phyloP scores from a whole-genome alignment of 2,888 invertebrate genomes.

The Cryptocephalus primarius region DNA sequence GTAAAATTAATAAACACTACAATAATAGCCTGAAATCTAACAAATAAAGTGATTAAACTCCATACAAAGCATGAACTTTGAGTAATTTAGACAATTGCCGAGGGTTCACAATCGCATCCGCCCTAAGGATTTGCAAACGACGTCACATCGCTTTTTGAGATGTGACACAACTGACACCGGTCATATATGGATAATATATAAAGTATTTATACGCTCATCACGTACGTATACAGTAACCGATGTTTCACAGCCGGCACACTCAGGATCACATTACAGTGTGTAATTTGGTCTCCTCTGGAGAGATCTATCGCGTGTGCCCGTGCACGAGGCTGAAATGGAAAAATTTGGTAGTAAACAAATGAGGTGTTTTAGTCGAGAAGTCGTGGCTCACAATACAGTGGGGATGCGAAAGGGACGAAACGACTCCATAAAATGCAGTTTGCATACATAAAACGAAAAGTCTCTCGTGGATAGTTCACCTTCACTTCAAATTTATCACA shows the following conservation, averaged over 20 bases:
- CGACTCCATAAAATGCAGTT: too few species aligned
- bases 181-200: constrained; percentile 27
- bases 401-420: neutral
- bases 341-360: constrained; percentile 6
- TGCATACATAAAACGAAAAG: too few species aligned
- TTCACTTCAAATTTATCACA: too few species aligned
- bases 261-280: constrained; percentile 31
- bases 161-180: constrained; percentile 13
- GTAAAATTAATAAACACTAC: too few species aligned
- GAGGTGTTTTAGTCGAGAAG: constrained; percentile 9
- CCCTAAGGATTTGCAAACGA: too few species aligned
- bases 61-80: too few species aligned
- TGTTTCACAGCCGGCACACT: constrained; percentile 31
- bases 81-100: too few species aligned
- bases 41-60: too few species aligned
- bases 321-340: constrained; percentile 6
- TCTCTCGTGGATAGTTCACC: too few species aligned
- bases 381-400: constrained; percentile 3
- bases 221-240: constrained; percentile 28
- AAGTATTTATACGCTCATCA: constrained; percentile 31
- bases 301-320: constrained; percentile 5
- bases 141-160: neutral
- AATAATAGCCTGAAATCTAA: too few species aligned
- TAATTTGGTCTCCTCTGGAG: constrained; percentile 27
- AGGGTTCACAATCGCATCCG: too few species aligned